phyloP scores from a whole-genome alignment of 2,888 invertebrate species.

The Meandrusa payeni region DNA sequence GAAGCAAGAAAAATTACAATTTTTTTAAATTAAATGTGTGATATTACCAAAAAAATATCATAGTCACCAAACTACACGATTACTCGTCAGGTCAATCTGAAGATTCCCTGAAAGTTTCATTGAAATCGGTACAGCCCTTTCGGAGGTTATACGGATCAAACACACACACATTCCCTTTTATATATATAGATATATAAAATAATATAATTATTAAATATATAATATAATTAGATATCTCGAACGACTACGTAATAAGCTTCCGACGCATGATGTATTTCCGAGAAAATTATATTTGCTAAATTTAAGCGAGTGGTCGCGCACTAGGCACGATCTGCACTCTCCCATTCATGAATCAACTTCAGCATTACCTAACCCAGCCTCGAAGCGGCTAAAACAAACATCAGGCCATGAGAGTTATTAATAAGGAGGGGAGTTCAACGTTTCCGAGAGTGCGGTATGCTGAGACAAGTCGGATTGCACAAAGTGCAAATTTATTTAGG shows the following conservation, averaged over 20 bases:
- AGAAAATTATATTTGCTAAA: slow-evolving; percentile 70
- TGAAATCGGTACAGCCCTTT: too few relatives aligned
- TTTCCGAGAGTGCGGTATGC: slow-evolving; percentile 59
- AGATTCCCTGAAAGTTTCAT: too few relatives aligned
- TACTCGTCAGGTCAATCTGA: too few relatives aligned
- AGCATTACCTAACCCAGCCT: slow-evolving; percentile 71
- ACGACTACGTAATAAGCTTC: slow-evolving; percentile 46
- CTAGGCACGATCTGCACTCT: slow-evolving; percentile 52
- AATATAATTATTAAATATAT: too few relatives aligned
- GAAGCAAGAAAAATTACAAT: too few relatives aligned
- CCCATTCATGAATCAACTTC: slow-evolving; percentile 80
- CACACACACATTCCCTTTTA: too few relatives aligned
- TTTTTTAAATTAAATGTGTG: too few relatives aligned
- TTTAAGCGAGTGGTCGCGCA: slow-evolving; percentile 58
- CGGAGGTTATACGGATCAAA: too few relatives aligned
- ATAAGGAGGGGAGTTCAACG: slow-evolving; percentile 77
- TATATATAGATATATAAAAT: too few relatives aligned
- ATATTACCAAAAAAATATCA: too few relatives aligned
- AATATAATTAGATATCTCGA: slow-evolving; percentile 12
- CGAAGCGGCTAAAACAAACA: slow-evolving; percentile 71
- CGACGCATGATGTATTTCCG: slow-evolving; percentile 68
- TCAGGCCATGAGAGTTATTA: slow-evolving; percentile 70
- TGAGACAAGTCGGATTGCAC: slow-evolving; percentile 50
- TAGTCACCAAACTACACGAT: too few relatives aligned
- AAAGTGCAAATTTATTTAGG: slow-evolving; percentile 42